Conservation (phyloP, 2,888 invertebrate genomes). For the Lepeophtheirus nordmannii region DNA sequence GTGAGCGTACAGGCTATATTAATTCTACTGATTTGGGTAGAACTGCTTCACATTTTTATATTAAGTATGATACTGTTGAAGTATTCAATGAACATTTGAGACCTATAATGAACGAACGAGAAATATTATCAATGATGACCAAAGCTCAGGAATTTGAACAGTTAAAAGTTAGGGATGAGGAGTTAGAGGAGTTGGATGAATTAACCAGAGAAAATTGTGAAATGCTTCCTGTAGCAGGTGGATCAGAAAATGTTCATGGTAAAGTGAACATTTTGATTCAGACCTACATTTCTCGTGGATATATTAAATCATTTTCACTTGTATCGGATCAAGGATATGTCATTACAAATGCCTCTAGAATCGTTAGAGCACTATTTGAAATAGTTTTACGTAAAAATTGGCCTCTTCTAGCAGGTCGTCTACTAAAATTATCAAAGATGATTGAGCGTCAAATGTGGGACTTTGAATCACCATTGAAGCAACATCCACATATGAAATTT, state of each 20-base stretch:
- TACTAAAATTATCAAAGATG: slow-evolving; percentile 77
- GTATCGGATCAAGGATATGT: slow-evolving; percentile 77
- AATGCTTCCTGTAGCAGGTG: slow-evolving; percentile 51
- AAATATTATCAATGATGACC: slow-evolving; percentile 76
- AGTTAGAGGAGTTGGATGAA: slow-evolving; percentile 70
- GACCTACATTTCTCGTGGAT: slow-evolving; percentile 65
- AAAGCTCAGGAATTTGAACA: slow-evolving; percentile 88
- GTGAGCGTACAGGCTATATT: slow-evolving; percentile 63
- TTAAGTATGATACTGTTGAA: slow-evolving; percentile 87
- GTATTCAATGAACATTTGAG: slow-evolving; percentile 68
- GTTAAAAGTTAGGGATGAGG: slow-evolving; percentile 90
- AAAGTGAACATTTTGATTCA: slow-evolving; percentile 91
- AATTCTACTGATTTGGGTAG: slow-evolving; percentile 61
- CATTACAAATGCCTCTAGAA: slow-evolving; percentile 78
- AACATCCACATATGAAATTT: slow-evolving; percentile 54
- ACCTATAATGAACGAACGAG: slow-evolving; percentile 65
- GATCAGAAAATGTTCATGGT: slow-evolving; percentile 73
- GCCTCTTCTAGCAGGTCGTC: slow-evolving; percentile 67
- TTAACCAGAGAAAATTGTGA: slow-evolving; percentile 57
- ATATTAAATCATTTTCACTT: slow-evolving; percentile 64
- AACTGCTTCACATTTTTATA: slow-evolving; percentile 93
- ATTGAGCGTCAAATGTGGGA: slow-evolving; percentile 83
- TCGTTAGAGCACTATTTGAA: slow-evolving; percentile 82
- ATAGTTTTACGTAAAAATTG: slow-evolving; percentile 76
- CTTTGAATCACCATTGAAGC: slow-evolving; percentile 65